These are phyloP conservation scores for Phrynosoma blainvillii DNA, from an alignment of 2,113 vertebrate species.

Conservation along the genomic window DNA sequence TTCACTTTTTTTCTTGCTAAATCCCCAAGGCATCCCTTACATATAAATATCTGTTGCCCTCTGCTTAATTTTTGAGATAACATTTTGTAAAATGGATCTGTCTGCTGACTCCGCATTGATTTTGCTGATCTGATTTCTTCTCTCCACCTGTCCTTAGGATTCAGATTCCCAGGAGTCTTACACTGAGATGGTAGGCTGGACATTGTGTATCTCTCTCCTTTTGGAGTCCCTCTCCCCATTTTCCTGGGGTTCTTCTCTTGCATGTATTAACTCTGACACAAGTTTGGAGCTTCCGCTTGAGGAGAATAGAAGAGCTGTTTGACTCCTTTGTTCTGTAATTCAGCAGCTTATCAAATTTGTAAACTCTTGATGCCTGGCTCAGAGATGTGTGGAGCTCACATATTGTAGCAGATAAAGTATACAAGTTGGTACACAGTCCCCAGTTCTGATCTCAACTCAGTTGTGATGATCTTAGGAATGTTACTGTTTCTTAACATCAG, in stretches of 20 bases:
- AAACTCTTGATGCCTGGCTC: background rate
- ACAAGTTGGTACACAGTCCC: background rate
- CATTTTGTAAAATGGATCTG: background rate
- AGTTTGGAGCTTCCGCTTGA: background rate
- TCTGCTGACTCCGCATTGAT: background rate
- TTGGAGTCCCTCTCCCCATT: background rate
- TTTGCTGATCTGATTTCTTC: constrained; percentile 61
- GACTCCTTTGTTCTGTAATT: background rate
- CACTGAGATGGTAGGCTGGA: constrained; percentile 65
- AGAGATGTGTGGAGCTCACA: background rate
- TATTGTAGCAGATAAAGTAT: background rate
- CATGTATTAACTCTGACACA: constrained; percentile 20
- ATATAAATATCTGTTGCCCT: background rate
- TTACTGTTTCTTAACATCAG: background rate
- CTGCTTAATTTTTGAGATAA: background rate
- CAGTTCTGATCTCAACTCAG: background rate
- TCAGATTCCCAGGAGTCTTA: constrained; percentile 60
- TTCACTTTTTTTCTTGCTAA: background rate
- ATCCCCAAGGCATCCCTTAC: background rate
- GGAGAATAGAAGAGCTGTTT: background rate
- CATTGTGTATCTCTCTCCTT: constrained; percentile 43
- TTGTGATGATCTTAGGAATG: background rate
- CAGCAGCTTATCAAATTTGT: background rate
- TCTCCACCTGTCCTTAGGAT: constrained; percentile 56
- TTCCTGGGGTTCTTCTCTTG: constrained; percentile 37